Evolutionary conservation across 2,113 vertebrate genomes (phyloP).

Genomic region (Maccullochella peelii): DNA sequence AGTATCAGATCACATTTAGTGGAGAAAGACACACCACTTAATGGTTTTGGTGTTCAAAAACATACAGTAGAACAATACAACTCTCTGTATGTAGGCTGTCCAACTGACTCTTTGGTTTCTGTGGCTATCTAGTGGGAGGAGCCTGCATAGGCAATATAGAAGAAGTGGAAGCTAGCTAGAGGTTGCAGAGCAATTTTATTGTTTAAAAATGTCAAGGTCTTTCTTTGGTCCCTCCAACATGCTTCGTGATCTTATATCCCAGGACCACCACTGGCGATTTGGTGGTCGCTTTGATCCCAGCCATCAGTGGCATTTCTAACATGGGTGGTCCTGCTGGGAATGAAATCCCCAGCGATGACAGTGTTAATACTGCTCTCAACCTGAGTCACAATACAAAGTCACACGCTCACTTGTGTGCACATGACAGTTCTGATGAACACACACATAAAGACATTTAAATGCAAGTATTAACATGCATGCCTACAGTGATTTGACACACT

Average conservation of each 20-base stretch:
- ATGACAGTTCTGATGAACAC: neutral
- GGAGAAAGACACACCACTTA: neutral
- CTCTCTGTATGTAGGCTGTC: neutral
- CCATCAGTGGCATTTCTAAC: conserved; percentile 46
- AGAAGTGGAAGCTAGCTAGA: neutral
- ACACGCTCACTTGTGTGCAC: conserved; percentile 20
- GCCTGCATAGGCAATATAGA: neutral
- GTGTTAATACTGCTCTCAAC: conserved; percentile 44
- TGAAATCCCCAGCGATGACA: conserved; percentile 35
- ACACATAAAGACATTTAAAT: neutral
- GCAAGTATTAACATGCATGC: neutral
- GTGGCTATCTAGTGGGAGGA: neutral
- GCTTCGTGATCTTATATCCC: conserved; percentile 33
- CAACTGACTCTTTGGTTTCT: neutral
- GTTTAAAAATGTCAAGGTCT: conserved; percentile 6
- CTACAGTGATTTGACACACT: neutral
- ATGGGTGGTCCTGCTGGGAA: conserved; percentile 69
- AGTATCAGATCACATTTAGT: neutral
- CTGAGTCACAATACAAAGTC: conserved; percentile 35
- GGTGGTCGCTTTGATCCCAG: conserved; percentile 57
- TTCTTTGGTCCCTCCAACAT: conserved; percentile 12
- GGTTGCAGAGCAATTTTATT: neutral
- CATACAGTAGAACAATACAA: neutral
- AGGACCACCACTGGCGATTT: conserved; percentile 47
- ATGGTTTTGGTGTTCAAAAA: neutral